These are phyloP conservation scores for Phycodurus eques DNA, from an alignment of 2,113 vertebrate genomes.

Conservation along the genomic window DNA sequence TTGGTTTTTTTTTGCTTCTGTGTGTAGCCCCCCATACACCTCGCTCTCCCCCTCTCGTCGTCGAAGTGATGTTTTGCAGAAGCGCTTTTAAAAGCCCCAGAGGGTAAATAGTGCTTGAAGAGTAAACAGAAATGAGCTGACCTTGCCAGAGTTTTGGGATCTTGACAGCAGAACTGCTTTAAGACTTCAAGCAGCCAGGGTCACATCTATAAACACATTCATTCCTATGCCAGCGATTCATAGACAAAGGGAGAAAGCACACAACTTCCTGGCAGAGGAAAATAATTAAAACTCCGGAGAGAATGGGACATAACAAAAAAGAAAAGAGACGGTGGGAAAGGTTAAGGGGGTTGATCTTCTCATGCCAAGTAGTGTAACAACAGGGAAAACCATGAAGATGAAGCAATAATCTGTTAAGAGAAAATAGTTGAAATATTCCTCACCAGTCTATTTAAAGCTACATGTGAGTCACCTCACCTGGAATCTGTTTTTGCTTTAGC, in stretches of 20 bases:
- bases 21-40: constrained; percentile 34
- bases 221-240: constrained; percentile 70
- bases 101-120: constrained; percentile 89
- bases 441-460: constrained; percentile 80
- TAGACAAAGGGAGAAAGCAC: constrained; percentile 61
- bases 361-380: constrained; percentile 35
- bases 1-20: constrained; percentile 18
- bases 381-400: constrained; percentile 43
- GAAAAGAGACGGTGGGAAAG: constrained; percentile 45
- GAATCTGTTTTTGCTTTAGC: constrained; percentile 87
- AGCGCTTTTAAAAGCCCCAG: constrained; percentile 87
- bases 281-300: constrained; percentile 66
- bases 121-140: constrained; percentile 92
- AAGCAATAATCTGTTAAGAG: constrained; percentile 49
- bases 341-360: constrained; percentile 40
- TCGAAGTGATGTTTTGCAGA: constrained; percentile 84
- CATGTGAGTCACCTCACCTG: constrained; percentile 85
- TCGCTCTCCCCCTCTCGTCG: constrained; percentile 36
- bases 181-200: constrained; percentile 86
- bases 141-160: constrained; percentile 86
- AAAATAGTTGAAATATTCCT: constrained; percentile 70
- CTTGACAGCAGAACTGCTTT: constrained; percentile 88
- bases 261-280: constrained; percentile 68
- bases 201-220: constrained; percentile 84
- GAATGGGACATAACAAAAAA: constrained; percentile 39